Evolutionary conservation across 2,888 invertebrate genomes (phyloP).

Genomic region (Sepiola atlantica): DNA sequence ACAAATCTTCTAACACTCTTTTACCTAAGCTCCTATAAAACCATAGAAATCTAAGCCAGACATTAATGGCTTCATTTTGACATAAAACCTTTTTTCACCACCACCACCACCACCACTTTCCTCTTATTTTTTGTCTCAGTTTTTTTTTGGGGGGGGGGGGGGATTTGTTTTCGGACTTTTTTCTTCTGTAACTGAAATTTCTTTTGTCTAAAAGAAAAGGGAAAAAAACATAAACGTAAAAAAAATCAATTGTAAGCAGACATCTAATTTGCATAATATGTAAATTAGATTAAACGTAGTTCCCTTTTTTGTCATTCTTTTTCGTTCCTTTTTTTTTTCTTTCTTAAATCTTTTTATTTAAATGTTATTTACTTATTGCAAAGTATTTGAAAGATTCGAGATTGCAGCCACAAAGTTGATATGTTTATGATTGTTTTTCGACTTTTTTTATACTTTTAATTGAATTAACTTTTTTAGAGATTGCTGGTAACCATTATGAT

Average conservation of each 20-base stretch:
- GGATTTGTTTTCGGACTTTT: neutral
- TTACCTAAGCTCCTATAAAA: conserved; percentile 8
- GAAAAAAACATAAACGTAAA: neutral
- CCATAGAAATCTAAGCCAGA: neutral
- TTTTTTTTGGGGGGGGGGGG: too few relatives aligned
- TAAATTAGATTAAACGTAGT: neutral
- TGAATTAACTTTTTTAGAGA: neutral
- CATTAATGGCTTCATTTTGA: neutral
- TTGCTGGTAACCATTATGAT: neutral
- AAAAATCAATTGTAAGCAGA: neutral
- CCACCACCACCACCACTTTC: neutral
- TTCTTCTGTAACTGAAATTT: neutral
- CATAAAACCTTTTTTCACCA: neutral
- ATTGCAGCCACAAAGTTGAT: neutral
- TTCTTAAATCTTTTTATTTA: neutral
- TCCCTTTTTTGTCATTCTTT: neutral
- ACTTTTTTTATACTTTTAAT: neutral
- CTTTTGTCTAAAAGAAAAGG: neutral
- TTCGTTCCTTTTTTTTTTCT: neutral
- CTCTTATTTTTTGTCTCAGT: neutral
- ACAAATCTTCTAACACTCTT: neutral
- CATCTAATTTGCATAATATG: conserved; percentile 32
- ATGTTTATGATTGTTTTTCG: neutral
- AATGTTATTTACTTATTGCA: neutral
- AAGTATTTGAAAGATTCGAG: neutral